Percentiles rank a stretch among this genome's conserved stretches.
phyloP scores from a whole-genome alignment of 2,888 invertebrate species.

The Rhagonycha lutea region DNA sequence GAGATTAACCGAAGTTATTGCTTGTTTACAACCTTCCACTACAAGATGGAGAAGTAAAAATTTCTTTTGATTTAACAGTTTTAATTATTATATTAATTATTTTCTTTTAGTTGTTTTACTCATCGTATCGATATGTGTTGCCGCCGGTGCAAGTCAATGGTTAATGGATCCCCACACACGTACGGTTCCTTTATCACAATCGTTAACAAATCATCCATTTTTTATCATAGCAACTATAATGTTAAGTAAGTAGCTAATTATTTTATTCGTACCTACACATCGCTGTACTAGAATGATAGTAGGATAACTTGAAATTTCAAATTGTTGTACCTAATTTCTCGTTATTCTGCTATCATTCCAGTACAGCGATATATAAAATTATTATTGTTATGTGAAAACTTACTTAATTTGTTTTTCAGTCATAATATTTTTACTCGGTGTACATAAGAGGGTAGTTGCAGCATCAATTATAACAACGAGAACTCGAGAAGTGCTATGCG shows the following conservation, averaged over 20 bases:
- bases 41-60: conserved; percentile 92
- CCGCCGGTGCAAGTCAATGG: conserved; percentile 96
- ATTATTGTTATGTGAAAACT: neutral
- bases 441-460: conserved; percentile 94
- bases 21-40: conserved; percentile 92
- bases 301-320: neutral
- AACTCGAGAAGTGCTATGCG: conserved; percentile 85
- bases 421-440: conserved; percentile 86
- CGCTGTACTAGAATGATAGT: neutral
- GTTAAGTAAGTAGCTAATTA: conserved; percentile 64
- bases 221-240: conserved; percentile 87
- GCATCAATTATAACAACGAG: conserved; percentile 94
- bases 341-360: neutral
- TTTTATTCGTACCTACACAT: neutral
- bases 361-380: neutral
- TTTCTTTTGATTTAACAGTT: conserved; percentile 7
- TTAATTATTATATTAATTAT: neutral
- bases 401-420: conserved; percentile 61
- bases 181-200: conserved; percentile 88
- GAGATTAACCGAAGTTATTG: conserved; percentile 94
- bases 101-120: conserved; percentile 76
- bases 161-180: conserved; percentile 91
- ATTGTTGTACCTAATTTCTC: too few species aligned
- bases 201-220: conserved; percentile 90
- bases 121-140: conserved; percentile 86